Percentiles rank a stretch among this genome's conserved stretches.
phyloP scores from a whole-genome alignment of 2,113 vertebrate genomes.

The Malurus cyaneus region DNA sequence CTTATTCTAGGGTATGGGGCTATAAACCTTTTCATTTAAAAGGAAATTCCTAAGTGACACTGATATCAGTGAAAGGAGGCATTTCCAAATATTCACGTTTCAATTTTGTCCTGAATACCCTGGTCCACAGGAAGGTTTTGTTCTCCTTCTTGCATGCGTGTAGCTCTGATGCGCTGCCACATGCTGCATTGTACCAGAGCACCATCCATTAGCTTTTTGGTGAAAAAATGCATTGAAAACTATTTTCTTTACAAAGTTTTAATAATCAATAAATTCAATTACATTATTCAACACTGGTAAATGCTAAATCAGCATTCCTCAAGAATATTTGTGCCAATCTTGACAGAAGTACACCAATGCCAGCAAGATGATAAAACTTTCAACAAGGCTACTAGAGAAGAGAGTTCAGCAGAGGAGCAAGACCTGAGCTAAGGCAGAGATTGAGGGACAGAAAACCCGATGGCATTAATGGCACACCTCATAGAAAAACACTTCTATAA shows the following conservation, averaged over 20 bases:
- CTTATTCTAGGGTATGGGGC: neutral
- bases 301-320: neutral
- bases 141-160: neutral
- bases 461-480: neutral
- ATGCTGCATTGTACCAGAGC: neutral
- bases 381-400: neutral
- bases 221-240: neutral
- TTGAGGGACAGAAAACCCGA: neutral
- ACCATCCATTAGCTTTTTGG: neutral
- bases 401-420: neutral
- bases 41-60: neutral
- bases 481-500: neutral
- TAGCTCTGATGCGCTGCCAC: fast-evolving
- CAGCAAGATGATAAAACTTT: neutral
- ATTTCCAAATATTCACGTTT: neutral
- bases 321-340: neutral
- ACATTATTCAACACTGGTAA: neutral
- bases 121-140: neutral
- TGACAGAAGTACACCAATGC: neutral
- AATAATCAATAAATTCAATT: neutral
- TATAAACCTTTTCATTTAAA: neutral
- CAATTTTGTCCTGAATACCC: neutral
- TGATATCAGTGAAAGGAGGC: neutral
- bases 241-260: neutral
- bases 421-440: neutral